These are phyloP conservation scores for Oithona nana DNA, from an alignment of 2,888 invertebrate species.

Conservation along the genomic window DNA sequence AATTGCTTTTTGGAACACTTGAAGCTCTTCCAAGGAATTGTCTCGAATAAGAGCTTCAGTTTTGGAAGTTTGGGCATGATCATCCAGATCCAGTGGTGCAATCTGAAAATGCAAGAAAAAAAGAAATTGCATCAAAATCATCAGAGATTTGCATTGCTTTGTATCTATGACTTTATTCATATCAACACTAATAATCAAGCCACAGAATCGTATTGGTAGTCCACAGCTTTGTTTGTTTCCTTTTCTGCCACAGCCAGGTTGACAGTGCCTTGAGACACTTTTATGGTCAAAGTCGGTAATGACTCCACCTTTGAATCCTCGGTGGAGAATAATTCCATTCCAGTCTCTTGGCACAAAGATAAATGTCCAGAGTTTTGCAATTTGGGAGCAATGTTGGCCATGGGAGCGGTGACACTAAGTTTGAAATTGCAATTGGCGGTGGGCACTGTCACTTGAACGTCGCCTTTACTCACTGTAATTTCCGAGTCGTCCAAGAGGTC, in stretches of 20 bases:
- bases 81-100: too few species aligned
- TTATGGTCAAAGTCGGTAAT: neutral
- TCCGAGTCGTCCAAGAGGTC: neutral
- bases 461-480: neutral
- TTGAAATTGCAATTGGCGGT: neutral
- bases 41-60: neutral
- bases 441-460: neutral
- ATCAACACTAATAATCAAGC: too few species aligned
- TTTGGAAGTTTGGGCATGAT: too few species aligned
- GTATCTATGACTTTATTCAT: neutral
- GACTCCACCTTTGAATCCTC: neutral
- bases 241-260: neutral
- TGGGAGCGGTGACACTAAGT: neutral
- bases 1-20: conserved; percentile 39
- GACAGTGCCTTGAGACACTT: neutral
- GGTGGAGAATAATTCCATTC: neutral
- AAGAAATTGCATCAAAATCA: neutral
- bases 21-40: conserved; percentile 28
- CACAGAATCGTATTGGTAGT: too few species aligned
- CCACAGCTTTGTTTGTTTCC: neutral
- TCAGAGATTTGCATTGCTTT: neutral
- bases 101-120: too few species aligned
- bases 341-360: neutral
- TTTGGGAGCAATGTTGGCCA: neutral
- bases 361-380: neutral